Conservation (phyloP, 2,113 vertebrate species). For the Aythya baeri region DNA sequence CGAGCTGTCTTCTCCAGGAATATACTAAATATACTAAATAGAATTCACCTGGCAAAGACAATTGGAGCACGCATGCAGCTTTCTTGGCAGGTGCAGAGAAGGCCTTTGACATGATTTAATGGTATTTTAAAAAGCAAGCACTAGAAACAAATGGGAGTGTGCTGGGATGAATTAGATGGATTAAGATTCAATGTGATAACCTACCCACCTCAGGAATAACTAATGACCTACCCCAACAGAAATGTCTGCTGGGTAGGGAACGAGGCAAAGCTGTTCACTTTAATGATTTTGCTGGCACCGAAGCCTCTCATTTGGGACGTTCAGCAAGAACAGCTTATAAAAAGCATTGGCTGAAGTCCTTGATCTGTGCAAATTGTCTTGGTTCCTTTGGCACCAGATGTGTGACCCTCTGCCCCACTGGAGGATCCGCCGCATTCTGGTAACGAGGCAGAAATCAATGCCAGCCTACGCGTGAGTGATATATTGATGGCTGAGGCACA, state of each 20-base stretch:
- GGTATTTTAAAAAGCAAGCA: slow-evolving; percentile 44
- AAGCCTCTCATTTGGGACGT: slow-evolving; percentile 8
- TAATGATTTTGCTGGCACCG: slow-evolving; percentile 56
- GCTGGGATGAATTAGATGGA: slow-evolving; percentile 61
- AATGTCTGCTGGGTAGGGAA: slow-evolving; percentile 47
- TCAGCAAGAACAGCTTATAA: slow-evolving; percentile 25
- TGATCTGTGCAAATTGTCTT: slow-evolving; percentile 39
- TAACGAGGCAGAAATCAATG: slow-evolving; percentile 38
- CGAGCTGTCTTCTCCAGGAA: slow-evolving; percentile 37
- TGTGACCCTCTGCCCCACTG: background rate
- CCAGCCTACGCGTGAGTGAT: background rate
- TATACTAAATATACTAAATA: slow-evolving; percentile 10
- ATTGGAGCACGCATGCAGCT: background rate
- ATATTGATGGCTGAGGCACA: background rate
- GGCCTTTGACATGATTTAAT: slow-evolving; percentile 60
- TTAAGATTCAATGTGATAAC: slow-evolving; percentile 57
- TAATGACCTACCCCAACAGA: slow-evolving; percentile 54
- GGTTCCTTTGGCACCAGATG: background rate
- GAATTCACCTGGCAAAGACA: slow-evolving; percentile 47
- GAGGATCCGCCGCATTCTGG: slow-evolving; percentile 9
- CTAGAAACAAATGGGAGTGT: slow-evolving; percentile 46
- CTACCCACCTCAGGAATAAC: slow-evolving; percentile 60
- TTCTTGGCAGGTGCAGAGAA: slow-evolving; percentile 55
- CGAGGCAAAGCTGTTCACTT: slow-evolving; percentile 22
- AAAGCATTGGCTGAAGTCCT: slow-evolving; percentile 30